Conservation (phyloP, 2,113 vertebrate genomes). For the Archilochus colubris region DNA sequence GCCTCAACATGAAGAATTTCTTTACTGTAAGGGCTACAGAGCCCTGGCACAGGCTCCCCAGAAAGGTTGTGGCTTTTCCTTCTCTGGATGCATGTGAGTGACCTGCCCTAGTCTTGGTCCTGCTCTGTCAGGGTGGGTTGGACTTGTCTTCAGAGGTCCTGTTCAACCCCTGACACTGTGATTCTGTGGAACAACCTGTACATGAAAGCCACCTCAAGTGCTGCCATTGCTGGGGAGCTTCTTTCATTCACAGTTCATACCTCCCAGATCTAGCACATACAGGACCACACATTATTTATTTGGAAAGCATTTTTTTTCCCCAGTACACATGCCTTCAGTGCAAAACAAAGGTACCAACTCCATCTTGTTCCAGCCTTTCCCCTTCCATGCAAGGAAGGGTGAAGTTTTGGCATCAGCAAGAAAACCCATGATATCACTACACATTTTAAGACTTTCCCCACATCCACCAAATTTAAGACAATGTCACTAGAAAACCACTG, state of each 20-base stretch:
- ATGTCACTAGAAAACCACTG: not conserved
- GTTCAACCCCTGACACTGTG: too few species aligned
- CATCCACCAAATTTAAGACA: not conserved
- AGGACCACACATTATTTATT: not conserved
- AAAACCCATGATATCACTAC: not conserved
- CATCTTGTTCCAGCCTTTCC: not conserved
- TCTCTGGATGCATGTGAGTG: too few species aligned
- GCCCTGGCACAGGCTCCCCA: too few species aligned
- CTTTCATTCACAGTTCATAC: not conserved
- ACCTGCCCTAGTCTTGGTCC: too few species aligned
- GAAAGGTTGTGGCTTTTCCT: too few species aligned
- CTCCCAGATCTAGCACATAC: too few species aligned
- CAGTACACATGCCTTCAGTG: not conserved
- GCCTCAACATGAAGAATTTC: too few species aligned
- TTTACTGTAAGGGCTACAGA: too few species aligned
- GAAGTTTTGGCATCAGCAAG: not conserved
- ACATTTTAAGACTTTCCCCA: not conserved
- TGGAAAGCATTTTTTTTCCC: not conserved
- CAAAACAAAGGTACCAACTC: not conserved
- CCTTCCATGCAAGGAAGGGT: not conserved
- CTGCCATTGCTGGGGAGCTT: not conserved
- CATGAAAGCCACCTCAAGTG: not conserved
- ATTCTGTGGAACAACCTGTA: not conserved
- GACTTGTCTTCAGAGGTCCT: too few species aligned
- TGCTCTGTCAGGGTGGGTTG: too few species aligned